Conservation (phyloP, 2,797 vertebrate genomes). For the Odontamblyopus lacepedii region DNA sequence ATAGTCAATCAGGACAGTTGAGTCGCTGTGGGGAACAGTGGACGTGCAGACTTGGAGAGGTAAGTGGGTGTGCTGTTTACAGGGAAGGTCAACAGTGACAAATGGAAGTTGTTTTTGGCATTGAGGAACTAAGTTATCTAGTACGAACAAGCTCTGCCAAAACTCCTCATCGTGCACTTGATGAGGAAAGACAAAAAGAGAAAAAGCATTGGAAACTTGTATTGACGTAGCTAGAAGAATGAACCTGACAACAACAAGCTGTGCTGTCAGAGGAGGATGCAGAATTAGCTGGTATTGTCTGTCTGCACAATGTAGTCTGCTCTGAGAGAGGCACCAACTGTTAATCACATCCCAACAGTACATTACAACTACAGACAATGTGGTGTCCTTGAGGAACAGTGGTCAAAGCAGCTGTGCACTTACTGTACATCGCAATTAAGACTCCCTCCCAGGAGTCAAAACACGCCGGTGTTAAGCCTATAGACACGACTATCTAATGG, state of each 20-base stretch:
- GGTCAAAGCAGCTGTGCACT: constrained; percentile 39
- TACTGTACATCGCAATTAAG: constrained; percentile 28
- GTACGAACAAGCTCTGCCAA: constrained; percentile 31
- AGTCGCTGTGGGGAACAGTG: constrained; percentile 45
- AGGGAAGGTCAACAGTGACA: constrained; percentile 19
- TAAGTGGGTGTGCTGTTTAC: constrained; percentile 16
- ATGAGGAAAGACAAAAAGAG: constrained; percentile 19
- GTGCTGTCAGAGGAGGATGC: constrained; percentile 27
- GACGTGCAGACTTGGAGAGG: constrained; percentile 42
- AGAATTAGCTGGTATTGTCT: constrained; percentile 21
- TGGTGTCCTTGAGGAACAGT: constrained; percentile 37
- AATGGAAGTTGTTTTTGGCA: constrained; percentile 22
- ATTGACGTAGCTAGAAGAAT: constrained; percentile 74
- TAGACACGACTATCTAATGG: constrained; percentile 25
- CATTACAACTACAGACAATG: constrained; percentile 30
- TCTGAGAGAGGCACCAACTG: constrained; percentile 22
- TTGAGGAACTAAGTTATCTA: constrained; percentile 34
- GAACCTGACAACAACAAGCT: constrained; percentile 57
- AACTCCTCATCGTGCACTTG: constrained; percentile 38
- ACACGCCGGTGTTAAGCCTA: constrained; percentile 29
- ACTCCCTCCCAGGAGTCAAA: constrained; percentile 25
- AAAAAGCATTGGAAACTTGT: constrained; percentile 58
- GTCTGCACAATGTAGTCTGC: constrained; percentile 4
- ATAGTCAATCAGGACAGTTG: constrained; percentile 66
- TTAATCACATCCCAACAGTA: constrained; percentile 46